These are phyloP conservation scores for Ditylenchus weischeri DNA, from an alignment of 2,888 invertebrate species.

Conservation along the genomic window DNA sequence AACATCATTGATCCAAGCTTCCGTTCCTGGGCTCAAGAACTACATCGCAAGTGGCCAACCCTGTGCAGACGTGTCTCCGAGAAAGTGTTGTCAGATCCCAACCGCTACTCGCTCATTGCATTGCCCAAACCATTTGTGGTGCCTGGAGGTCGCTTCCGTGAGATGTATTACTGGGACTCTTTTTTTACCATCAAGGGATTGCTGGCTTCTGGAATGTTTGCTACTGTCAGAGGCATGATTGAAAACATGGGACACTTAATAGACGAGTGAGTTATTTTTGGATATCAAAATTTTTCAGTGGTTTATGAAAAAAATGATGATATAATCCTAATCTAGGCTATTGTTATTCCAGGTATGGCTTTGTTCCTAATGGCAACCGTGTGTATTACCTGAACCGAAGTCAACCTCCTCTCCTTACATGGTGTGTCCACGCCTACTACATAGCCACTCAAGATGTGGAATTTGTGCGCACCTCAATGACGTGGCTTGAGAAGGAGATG, in stretches of 20 bases:
- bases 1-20: conserved; percentile 45
- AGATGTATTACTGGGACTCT: conserved; percentile 86
- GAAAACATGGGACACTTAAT: conserved; percentile 76
- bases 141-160: conserved; percentile 71
- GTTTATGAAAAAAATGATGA: too few species aligned
- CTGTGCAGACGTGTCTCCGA: conserved; percentile 45
- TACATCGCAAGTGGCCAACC: conserved; percentile 53
- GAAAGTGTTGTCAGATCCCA: conserved; percentile 36
- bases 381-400: conserved; percentile 70
- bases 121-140: conserved; percentile 64
- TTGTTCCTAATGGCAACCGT: conserved; percentile 82
- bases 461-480: conserved; percentile 65
- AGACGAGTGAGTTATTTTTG: conserved; percentile 64
- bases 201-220: conserved; percentile 77
- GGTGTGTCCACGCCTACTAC: conserved; percentile 76
- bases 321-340: too few species aligned
- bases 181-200: conserved; percentile 88
- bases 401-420: conserved; percentile 63
- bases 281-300: too few species aligned
- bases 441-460: conserved; percentile 71
- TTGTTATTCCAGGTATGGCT: conserved; percentile 45
- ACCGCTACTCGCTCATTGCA: conserved; percentile 48
- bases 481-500: conserved; percentile 60
- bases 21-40: conserved; percentile 42
- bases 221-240: conserved; percentile 78